A percentile compares a stretch with the other conserved stretches of the same genome.
phyloP scores from a whole-genome alignment of 2,113 vertebrate species.

The Condylura cristata region DNA sequence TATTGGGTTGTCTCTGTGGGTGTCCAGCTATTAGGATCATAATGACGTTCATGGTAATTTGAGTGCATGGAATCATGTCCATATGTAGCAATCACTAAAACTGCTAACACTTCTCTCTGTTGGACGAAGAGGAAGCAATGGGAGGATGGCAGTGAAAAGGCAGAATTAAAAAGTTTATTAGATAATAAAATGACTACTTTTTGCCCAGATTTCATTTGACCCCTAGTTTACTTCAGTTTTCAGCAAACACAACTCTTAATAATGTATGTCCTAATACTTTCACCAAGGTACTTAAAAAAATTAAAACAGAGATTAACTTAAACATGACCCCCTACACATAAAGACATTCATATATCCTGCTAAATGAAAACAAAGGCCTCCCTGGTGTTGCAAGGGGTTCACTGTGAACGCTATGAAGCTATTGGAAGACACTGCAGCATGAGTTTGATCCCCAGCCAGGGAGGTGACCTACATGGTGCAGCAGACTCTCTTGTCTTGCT shows the following conservation, averaged over 20 bases:
- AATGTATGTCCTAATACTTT: background rate
- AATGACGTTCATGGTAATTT: background rate
- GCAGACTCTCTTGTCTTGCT: too few relatives aligned
- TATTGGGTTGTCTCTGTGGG: background rate
- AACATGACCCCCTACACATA: background rate
- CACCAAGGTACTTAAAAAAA: background rate
- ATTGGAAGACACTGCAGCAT: too few relatives aligned
- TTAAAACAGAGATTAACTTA: background rate
- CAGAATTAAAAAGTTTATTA: background rate
- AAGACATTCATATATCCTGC: background rate
- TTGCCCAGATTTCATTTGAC: background rate
- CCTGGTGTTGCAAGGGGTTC: too few relatives aligned
- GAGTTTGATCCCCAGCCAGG: too few relatives aligned
- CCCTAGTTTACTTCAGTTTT: background rate
- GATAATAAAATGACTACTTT: background rate
- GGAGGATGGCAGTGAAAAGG: background rate
- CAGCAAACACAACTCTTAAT: background rate
- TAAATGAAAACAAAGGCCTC: background rate
- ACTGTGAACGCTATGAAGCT: too few relatives aligned
- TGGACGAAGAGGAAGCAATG: background rate
- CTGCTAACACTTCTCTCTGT: background rate
- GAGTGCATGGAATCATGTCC: background rate
- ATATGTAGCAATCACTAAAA: too few relatives aligned
- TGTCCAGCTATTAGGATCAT: background rate
- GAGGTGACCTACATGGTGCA: too few relatives aligned